phyloP scores from a whole-genome alignment of 2,113 vertebrate genomes.

The Gallinago paraguaiae region DNA sequence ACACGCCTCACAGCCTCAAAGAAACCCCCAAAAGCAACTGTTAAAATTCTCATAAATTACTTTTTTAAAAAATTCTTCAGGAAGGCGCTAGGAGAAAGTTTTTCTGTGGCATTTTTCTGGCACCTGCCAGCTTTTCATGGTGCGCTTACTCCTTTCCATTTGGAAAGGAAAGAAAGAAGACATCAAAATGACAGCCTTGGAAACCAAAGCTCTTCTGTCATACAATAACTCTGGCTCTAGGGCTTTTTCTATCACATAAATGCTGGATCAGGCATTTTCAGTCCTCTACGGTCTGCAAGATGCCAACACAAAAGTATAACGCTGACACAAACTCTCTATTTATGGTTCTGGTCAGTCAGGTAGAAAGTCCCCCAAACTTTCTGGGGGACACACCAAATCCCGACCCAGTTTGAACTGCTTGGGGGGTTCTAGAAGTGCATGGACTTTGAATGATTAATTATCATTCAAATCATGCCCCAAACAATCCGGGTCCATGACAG shows the following conservation, averaged over 20 bases:
- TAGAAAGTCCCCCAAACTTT: background rate
- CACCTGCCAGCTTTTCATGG: background rate
- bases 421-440: background rate
- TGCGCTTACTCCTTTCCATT: background rate
- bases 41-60: too few relatives aligned
- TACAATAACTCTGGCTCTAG: background rate
- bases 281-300: background rate
- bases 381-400: background rate
- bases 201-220: background rate
- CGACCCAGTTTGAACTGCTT: background rate
- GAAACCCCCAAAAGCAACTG: background rate
- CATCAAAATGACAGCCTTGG: background rate
- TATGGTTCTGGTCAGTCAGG: background rate
- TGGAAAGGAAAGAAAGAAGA: background rate
- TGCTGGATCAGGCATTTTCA: slow-evolving; percentile 4
- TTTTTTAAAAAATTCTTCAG: too few relatives aligned
- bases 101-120: background rate
- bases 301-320: background rate
- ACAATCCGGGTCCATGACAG: background rate
- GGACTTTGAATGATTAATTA: background rate
- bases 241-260: background rate
- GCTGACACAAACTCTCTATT: background rate
- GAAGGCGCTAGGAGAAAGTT: background rate
- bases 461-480: background rate
- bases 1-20: background rate